phyloP scores from a whole-genome alignment of 2,797 vertebrate species.

The Sebastolobus alascanus region DNA sequence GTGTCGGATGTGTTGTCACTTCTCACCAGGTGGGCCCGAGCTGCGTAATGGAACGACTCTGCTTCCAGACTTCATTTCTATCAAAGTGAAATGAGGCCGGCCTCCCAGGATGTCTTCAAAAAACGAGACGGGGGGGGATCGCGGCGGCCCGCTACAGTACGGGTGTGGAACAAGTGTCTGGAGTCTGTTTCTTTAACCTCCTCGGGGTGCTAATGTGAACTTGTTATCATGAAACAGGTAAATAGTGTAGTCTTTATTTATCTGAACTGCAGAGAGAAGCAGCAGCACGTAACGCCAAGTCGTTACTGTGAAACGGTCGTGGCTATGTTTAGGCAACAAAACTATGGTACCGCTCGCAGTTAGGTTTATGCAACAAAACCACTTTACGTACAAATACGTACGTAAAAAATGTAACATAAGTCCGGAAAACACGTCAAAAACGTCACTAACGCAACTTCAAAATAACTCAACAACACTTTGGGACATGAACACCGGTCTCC shows the following conservation, averaged over 20 bases:
- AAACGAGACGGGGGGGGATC: neutral
- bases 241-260: neutral
- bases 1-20: conserved; percentile 50
- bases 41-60: conserved; percentile 57
- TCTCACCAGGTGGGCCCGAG: conserved; percentile 47
- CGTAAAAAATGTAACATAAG: too few relatives aligned
- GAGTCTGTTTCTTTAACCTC: conserved; percentile 8
- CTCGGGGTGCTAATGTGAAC: conserved; percentile 12
- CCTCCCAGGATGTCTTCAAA: conserved; percentile 40
- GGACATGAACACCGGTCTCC: too few relatives aligned
- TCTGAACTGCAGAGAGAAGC: neutral
- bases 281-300: neutral
- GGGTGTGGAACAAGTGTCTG: neutral
- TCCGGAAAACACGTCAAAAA: too few relatives aligned
- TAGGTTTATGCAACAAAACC: too few relatives aligned
- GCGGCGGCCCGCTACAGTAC: neutral
- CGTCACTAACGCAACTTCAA: too few relatives aligned
- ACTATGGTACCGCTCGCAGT: too few relatives aligned
- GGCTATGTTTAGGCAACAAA: too few relatives aligned
- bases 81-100: conserved; percentile 53
- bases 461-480: too few relatives aligned
- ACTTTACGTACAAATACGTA: too few relatives aligned
- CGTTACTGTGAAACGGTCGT: too few relatives aligned
- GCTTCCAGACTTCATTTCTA: conserved; percentile 51
- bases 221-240: conserved; percentile 11